Conservation (phyloP, 2,888 invertebrate genomes). For the Bembecia ichneumoniformis region DNA sequence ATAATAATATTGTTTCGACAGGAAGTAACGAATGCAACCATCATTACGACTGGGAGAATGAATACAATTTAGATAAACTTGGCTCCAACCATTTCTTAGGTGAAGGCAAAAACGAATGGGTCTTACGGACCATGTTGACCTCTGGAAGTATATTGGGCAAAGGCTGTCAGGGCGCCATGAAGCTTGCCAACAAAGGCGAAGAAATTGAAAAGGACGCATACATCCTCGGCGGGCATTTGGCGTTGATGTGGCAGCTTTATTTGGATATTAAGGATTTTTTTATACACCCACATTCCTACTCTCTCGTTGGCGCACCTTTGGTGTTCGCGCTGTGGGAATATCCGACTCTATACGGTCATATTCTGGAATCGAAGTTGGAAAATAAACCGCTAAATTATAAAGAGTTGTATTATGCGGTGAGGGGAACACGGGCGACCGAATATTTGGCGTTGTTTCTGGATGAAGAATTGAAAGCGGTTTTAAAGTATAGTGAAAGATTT, state of each 20-base stretch:
- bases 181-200: constrained; percentile 34
- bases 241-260: constrained; percentile 57
- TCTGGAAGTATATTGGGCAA: constrained; percentile 59
- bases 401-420: constrained; percentile 50
- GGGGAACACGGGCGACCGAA: constrained; percentile 48
- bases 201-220: constrained; percentile 48
- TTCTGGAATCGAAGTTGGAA: constrained; percentile 40
- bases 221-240: constrained; percentile 52
- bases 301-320: constrained; percentile 51
- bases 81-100: constrained; percentile 55
- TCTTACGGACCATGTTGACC: constrained; percentile 47
- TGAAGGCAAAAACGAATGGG: constrained; percentile 55
- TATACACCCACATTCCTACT: constrained; percentile 52
- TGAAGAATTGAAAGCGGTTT: constrained; percentile 43
- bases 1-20: too few species aligned
- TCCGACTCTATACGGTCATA: constrained; percentile 46
- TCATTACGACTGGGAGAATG: constrained; percentile 51
- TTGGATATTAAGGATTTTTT: constrained; percentile 60
- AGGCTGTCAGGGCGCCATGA: constrained; percentile 61
- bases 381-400: constrained; percentile 40
- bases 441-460: constrained; percentile 44
- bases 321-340: constrained; percentile 57
- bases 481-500: constrained; percentile 40
- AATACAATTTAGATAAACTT: constrained; percentile 44
- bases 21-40: constrained; percentile 24